A percentile compares a stretch with the other conserved stretches of the same genome.
Conservation (phyloP, 2,888 invertebrate species). For the Uropetala carovei region DNA sequence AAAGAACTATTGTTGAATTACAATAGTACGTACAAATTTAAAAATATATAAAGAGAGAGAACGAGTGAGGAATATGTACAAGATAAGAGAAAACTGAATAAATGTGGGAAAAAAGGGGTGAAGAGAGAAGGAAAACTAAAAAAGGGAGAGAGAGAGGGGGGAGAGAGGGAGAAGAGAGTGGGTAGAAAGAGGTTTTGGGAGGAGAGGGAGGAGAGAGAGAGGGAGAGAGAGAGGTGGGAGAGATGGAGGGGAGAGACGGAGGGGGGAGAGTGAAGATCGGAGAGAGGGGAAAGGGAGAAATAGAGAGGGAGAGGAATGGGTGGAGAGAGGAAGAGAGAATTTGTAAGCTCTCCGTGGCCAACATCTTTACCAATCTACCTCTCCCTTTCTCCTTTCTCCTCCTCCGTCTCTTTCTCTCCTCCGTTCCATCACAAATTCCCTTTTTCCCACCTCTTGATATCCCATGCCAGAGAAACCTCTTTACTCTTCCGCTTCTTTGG, state of each 20-base stretch:
- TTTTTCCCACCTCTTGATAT: conserved; percentile 34
- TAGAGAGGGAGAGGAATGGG: background rate
- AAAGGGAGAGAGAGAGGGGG: background rate
- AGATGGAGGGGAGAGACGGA: too few relatives aligned
- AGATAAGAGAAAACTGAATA: too few relatives aligned
- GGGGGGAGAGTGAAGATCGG: background rate
- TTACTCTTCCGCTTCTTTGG: conserved; percentile 53
- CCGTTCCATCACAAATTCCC: conserved; percentile 31
- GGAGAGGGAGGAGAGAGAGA: background rate
- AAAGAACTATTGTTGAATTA: too few relatives aligned
- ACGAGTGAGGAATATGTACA: too few relatives aligned
- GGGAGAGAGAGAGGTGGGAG: background rate
- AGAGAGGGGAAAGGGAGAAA: background rate
- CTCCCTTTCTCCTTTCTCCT: background rate
- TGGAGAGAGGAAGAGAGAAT: background rate
- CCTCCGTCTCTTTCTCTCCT: background rate
- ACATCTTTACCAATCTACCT: conserved; percentile 11
- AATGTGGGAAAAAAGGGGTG: too few relatives aligned
- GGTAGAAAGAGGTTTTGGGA: background rate
- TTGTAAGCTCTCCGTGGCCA: background rate
- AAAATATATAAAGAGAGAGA: too few relatives aligned
- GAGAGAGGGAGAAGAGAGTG: too few relatives aligned
- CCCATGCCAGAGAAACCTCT: conserved; percentile 6
- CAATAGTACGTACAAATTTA: too few relatives aligned
- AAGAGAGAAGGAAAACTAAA: background rate